Evolutionary conservation across 2,113 vertebrate species (phyloP), one percentile per base, ranked within the genome.

Genomic region (Bubo scandiacus): DNA sequence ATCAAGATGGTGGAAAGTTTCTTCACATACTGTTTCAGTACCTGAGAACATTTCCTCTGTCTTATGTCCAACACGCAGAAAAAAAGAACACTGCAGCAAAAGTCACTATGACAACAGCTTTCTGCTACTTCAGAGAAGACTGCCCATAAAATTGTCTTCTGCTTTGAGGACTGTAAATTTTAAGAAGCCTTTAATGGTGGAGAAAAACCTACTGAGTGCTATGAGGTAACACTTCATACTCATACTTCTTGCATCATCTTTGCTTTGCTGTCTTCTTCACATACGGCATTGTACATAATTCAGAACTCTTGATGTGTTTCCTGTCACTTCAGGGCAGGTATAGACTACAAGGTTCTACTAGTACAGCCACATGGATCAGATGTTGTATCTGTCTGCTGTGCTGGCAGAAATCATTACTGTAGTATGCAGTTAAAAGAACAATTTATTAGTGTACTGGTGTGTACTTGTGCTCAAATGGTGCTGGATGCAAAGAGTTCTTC

Each of bases 61-160:
- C 20, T 55, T 51, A n/a, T 4, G 8, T 49, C 25, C 36, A 66
- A 70, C 18, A 54, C 0, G 0, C 12, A 70, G 13, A 6, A 74
- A 20, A 74, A 65, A 29, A 85, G n/a, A 79, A n/a, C n/a, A 49
- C 9, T 2, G 4, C 18, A 65, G 58, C n/a, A 71, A 5, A 77
- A 85, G 23, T 77, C 62, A 81, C 26, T 47, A 26, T 7, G 8
- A 38, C 32, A 11, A 77, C 36, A n/a, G 11, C 11, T 32, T 13
- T 77, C 47, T 77, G 30, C 7, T 19, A 75, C 36, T 61, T 78
- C 67, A 92, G 30, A 73, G 40, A 71, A 78, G 23, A 58, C 0
- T 54, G 18, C 15, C n/a, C 20, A 81, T 20, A 67, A 78, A 88
- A 82, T 72, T 20, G 12, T 20, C 18, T 67, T 19, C 36, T 67